Base-by-base conservation (phyloP, 2,113 vertebrate species). In the Triplophysa rosa region DNA sequence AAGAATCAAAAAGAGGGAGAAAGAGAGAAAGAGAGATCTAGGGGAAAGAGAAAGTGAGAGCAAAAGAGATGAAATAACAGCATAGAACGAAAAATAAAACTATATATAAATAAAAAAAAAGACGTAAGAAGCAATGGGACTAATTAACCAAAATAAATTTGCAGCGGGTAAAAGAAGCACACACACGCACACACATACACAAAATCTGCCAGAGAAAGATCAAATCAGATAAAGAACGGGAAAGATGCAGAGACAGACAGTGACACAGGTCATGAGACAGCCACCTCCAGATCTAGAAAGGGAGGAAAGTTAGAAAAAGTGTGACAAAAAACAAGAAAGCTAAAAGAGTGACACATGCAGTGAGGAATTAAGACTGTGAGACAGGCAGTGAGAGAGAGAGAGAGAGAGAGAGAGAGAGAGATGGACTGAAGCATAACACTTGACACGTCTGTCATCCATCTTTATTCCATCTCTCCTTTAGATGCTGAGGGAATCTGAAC, bases 361-460 rank as follows among this genome's bases (percentile, higher is more conserved):
- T n/a, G 47, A 49, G 67, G 11, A 29, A 49, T 12, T 19, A 54
- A 33, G 14, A 33, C 26, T 21, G n/a, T 59, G 19, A 59, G 19
- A 59, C 7, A 59, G 16, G 17, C 16, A 59, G 8, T 17, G 56
- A 58, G n/a, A 59, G 17, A 62, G 47, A 49, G 45, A 52, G 63
- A 17, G 63, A 67, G n/a, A 7, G 45, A 67, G 37, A 47, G 24
- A 82, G 49, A 21, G 47, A 70, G 33, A 59, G 56, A 68, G 62
- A 66, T 17, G 67, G 67, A 56, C 40, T 9, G 58, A 72, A 58
- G 24, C 17, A 62, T 66, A 64, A 52, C 29, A 49, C 67, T 68
- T 67, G 79, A 67, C 75, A 59, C 67, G 19, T 47, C 82, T 83
- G 33, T 70, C 63, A 29, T 68, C 47, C 29, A 12, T 67, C 21